Conservation (phyloP, 2,888 invertebrate species). For the Zaprionus obscuricornis region DNA sequence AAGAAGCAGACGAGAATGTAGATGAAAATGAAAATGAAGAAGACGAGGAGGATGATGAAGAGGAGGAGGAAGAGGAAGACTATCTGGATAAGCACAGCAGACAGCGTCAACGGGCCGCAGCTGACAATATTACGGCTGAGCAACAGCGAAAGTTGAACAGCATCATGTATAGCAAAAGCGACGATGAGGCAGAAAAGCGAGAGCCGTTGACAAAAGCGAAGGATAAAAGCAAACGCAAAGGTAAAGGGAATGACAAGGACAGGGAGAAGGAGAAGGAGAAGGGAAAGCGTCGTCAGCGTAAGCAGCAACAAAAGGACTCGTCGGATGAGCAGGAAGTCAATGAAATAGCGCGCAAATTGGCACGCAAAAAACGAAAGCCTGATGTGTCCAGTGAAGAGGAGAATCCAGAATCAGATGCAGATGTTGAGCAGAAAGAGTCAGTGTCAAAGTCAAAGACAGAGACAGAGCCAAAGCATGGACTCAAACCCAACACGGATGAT, state of each 20-base stretch:
- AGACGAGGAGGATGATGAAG: constrained; percentile 48
- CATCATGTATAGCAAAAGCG: constrained; percentile 82
- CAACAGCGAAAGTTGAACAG: constrained; percentile 78
- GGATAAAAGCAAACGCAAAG: constrained; percentile 38
- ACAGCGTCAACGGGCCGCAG: constrained; percentile 34
- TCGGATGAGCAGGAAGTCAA: constrained; percentile 53
- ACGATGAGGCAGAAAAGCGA: constrained; percentile 79
- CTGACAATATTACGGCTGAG: constrained; percentile 61
- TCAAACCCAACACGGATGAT: constrained; percentile 56
- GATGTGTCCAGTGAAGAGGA: constrained; percentile 64
- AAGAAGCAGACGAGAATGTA: constrained; percentile 59
- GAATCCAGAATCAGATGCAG: constrained; percentile 8
- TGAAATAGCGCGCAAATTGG: constrained; percentile 78
- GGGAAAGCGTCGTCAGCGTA: neutral
- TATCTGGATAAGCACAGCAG: constrained; percentile 68
- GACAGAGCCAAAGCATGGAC: constrained; percentile 18
- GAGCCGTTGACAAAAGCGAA: constrained; percentile 44
- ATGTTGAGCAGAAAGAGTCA: neutral
- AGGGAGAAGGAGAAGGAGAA: no score
- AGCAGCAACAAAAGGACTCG: constrained; percentile 37
- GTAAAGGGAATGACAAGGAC: constrained; percentile 31
- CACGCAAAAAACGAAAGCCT: constrained; percentile 65
- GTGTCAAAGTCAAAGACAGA: constrained; percentile 10
- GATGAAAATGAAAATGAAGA: constrained; percentile 26
- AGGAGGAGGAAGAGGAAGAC: constrained; percentile 80